A percentile compares a stretch with the other conserved stretches of the same genome.
phyloP scores from a whole-genome alignment of 2,888 invertebrate species.

The Muschampia plurimacula region DNA sequence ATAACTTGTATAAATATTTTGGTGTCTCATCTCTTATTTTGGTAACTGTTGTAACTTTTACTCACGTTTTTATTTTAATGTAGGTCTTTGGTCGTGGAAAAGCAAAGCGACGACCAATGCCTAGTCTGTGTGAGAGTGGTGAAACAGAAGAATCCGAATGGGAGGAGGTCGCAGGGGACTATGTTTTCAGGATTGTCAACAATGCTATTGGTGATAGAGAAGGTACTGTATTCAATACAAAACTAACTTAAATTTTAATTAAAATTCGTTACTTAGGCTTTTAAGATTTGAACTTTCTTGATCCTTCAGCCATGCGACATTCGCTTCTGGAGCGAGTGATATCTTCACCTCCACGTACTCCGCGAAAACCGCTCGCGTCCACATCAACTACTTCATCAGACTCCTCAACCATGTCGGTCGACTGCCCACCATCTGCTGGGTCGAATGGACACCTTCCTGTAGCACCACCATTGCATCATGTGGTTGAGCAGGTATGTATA shows the following conservation, averaged over 20 bases:
- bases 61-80: neutral
- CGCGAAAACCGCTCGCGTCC: slow-evolving; percentile 86
- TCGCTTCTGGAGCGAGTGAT: slow-evolving; percentile 87
- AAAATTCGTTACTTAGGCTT: too few species aligned
- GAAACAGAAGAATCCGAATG: slow-evolving; percentile 84
- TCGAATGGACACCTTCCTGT: slow-evolving; percentile 64
- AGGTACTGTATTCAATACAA: neutral
- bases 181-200: slow-evolving; percentile 95
- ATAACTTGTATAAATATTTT: neutral
- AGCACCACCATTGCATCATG: slow-evolving; percentile 53
- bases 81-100: slow-evolving; percentile 85
- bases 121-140: slow-evolving; percentile 87
- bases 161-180: slow-evolving; percentile 88
- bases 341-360: slow-evolving; percentile 79
- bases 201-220: slow-evolving; percentile 86
- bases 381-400: slow-evolving; percentile 89
- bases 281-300: too few species aligned
- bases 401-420: slow-evolving; percentile 85
- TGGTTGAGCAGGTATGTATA: slow-evolving; percentile 68
- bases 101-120: slow-evolving; percentile 86
- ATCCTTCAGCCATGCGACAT: slow-evolving; percentile 87
- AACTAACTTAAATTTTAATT: too few species aligned
- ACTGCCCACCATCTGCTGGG: slow-evolving; percentile 74
- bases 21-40: neutral
- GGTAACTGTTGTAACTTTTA: too few species aligned